Evolutionary conservation across 1,140 invertebrate species (phyloP).

Genomic region (Cecropterus lyciades): DNA sequence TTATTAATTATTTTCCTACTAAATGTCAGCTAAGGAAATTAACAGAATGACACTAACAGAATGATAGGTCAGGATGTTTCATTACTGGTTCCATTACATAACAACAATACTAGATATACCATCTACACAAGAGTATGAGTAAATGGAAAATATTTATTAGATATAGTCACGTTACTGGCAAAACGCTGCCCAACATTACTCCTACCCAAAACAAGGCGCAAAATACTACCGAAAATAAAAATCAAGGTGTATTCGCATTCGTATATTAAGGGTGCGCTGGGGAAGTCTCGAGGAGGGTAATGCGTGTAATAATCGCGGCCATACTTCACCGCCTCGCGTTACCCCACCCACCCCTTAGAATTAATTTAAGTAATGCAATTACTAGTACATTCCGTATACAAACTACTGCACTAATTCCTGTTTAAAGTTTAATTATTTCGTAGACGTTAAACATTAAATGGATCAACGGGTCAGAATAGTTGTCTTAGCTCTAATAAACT

Average conservation of each 20-base stretch:
- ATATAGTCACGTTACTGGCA: too few relatives aligned
- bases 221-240: conserved; percentile 33
- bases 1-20: too few relatives aligned
- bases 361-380: conserved; percentile 74
- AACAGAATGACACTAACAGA: too few relatives aligned
- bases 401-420: conserved; percentile 29
- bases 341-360: conserved; percentile 51
- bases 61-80: too few relatives aligned
- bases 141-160: too few relatives aligned
- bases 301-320: conserved; percentile 69
- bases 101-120: too few relatives aligned
- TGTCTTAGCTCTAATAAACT: neutral
- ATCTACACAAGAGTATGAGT: too few relatives aligned
- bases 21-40: too few relatives aligned
- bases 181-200: too few relatives aligned
- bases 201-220: neutral
- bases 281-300: conserved; percentile 57
- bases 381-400: conserved; percentile 51
- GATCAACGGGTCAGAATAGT: neutral
- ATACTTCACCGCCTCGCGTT: conserved; percentile 59
- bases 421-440: conserved; percentile 24
- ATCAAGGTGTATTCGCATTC: conserved; percentile 47
- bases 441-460: conserved; percentile 11
- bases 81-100: too few relatives aligned
- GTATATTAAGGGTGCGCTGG: conserved; percentile 47